Base-by-base conservation (phyloP, 1,140 invertebrate species). In the Ceratina japonica region DNA sequence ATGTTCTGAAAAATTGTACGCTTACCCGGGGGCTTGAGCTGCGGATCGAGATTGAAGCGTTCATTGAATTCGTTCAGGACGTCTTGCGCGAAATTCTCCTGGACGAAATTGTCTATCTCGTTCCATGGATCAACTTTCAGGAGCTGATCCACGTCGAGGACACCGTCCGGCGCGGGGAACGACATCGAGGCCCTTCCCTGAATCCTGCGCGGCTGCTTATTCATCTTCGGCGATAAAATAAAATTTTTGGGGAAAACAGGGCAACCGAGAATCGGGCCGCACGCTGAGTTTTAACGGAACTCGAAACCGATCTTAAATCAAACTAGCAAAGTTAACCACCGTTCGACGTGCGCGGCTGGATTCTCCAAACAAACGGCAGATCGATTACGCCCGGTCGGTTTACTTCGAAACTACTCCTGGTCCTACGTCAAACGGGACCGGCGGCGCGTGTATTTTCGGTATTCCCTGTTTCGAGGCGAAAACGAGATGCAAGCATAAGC, bases 151-250 rank as follows among this genome's bases (percentile, higher is more conserved):
- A 84, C 15, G 2, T 84, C 72, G n/a, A 84, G 31, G 0, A 72
- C 7, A 13, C 73, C 82, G 5, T 84, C 63, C 0, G 0, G 2
- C 5, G 27, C 31, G 7, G 15, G 15, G 24, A 79, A 84, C 0
- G 75, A 84, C n/a, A 84, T 52, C 7, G 70, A 52, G 0, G 81
- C 61, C 65, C 81, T 83, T 79, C 52, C 54, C 10, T n/a, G 64
- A 4, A 75, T 27, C 15, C 1, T 15, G 4, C 15, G 3, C 15
- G 37, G 12, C 13, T 22, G 37, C 10, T 16, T 24, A 16, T 13
- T 69, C 81, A 83, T 84, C 18, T 64, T 44, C 10, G 37, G 37
- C 0, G n/a, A 31, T 59, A 0, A 66, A 51, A 51, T 37, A 66
- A 65, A 31, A 20, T 5, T 4, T 56, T 4, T 54, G 20, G 22